Evolutionary conservation across 2,797 vertebrate genomes (phyloP).

Genomic region (Falco cherrug): DNA sequence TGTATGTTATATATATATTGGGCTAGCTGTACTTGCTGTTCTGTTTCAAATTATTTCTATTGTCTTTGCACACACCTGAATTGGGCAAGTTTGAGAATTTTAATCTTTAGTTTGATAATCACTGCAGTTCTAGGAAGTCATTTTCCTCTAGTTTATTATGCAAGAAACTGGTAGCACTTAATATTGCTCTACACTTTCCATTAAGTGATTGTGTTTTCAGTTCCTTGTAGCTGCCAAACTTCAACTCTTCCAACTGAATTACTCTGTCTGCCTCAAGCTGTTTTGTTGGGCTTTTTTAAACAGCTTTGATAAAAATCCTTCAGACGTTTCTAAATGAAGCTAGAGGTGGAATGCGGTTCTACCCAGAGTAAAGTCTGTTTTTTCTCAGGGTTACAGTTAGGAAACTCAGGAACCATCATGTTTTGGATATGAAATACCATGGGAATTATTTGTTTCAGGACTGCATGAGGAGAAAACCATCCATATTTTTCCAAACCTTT

Average conservation of each 20-base stretch:
- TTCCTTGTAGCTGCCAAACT: not conserved
- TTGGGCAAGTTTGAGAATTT: not conserved
- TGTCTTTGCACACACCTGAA: not conserved
- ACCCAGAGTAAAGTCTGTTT: not conserved
- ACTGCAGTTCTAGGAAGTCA: not conserved
- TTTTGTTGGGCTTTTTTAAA: not conserved
- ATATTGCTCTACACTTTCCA: not conserved
- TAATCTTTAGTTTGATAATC: not conserved
- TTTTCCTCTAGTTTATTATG: not conserved
- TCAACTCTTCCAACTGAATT: not conserved
- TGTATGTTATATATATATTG: not conserved
- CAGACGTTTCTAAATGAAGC: not conserved
- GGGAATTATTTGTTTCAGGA: not conserved
- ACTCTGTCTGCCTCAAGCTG: not conserved
- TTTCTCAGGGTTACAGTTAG: not conserved
- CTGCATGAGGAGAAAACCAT: not conserved
- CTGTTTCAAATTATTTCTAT: not conserved
- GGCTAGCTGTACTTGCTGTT: not conserved
- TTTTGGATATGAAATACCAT: not conserved
- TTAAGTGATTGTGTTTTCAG: not conserved
- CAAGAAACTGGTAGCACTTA: not conserved
- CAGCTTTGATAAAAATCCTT: not conserved
- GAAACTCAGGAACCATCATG: not conserved
- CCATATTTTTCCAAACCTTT: not conserved
- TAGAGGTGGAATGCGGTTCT: not conserved